phyloP scores from a whole-genome alignment of 2,113 vertebrate species.

The Corydoras sp. region DNA sequence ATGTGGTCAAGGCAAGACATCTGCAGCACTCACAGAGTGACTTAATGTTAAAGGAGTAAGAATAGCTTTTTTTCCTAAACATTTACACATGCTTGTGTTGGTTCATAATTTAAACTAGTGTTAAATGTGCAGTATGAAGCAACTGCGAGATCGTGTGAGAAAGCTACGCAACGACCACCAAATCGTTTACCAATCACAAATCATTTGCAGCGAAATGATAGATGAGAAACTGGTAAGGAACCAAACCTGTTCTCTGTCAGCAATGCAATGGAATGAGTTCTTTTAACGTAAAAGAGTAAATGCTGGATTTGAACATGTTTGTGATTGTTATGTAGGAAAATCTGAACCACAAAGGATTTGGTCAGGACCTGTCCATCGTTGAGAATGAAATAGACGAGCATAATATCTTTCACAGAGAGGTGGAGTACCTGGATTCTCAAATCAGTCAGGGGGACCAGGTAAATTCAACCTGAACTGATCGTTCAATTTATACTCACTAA shows the following conservation, averaged over 20 bases:
- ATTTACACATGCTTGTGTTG: too few relatives aligned
- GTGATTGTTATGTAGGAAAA: constrained; percentile 60
- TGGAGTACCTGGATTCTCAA: constrained; percentile 87
- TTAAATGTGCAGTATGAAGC: constrained; percentile 74
- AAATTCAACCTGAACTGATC: constrained; percentile 73
- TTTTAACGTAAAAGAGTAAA: background rate
- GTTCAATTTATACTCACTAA: background rate
- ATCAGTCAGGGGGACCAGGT: constrained; percentile 75
- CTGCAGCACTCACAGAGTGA: constrained; percentile 90
- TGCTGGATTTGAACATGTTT: constrained; percentile 1
- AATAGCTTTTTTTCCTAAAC: background rate
- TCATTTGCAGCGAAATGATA: constrained; percentile 86
- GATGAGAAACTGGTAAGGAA: constrained; percentile 86
- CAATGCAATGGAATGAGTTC: too few relatives aligned
- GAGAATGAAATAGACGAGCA: constrained; percentile 90
- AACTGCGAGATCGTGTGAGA: constrained; percentile 78
- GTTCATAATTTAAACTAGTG: too few relatives aligned
- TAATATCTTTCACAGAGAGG: constrained; percentile 95
- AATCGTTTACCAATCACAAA: constrained; percentile 79
- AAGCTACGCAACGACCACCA: constrained; percentile 74
- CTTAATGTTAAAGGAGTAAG: constrained; percentile 96
- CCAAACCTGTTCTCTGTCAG: background rate
- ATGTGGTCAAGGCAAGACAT: constrained; percentile 69
- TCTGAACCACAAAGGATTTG: constrained; percentile 76
- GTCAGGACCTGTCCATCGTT: constrained; percentile 81